Base-by-base conservation (phyloP, 1,140 invertebrate genomes). In the Eubasilissa regina region DNA sequence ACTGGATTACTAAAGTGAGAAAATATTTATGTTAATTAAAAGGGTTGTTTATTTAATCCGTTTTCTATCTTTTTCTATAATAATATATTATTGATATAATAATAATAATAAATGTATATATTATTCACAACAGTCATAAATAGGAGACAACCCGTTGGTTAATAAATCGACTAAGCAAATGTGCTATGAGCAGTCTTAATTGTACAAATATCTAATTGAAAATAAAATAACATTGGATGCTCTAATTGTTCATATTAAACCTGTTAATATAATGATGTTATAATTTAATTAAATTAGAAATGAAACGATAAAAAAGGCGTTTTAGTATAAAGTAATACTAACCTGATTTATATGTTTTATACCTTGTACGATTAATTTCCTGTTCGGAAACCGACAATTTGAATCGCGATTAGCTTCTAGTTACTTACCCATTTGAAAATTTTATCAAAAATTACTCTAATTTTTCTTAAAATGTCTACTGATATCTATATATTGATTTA, bases 261-360 rank as follows among this genome's bases (percentile, higher is more conserved):
- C 68, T 25, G 68, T 73, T 73, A 55, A 35, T 35, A 6, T 55
- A 73, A 73, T 9, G 68, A 47, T 13, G 64, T 19, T 73, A 35
- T 53, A 55, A 21, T 73, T 73, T 35, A 47, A 55, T 55, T 19
- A 53, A 73, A 53, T 73, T 73, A 73, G 68, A 51, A 12, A 47
- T 53, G 51, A 73, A 43, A 13, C 68, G 8, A 19, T 19, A n/a
- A 60, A 12, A 19, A 44, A 55, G 47, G 0, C n/a, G 10, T 73
- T 73, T 73, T 53, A n/a, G 21, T 73, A 21, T n/a, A 0, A 11
- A 73, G 68, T 53, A 53, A 15, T 55, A 55, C 47, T 73, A 73
- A 73, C 68, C 68, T 73, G 68, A 73, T 73, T 73, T 73, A 73
- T 73, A 53, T 55, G 68, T 48, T 73, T 55, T 35, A 73, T 25